These are phyloP conservation scores for Scelioninae gen. 2 DNA, from an alignment of 2,888 invertebrate genomes.

Conservation along the genomic window DNA sequence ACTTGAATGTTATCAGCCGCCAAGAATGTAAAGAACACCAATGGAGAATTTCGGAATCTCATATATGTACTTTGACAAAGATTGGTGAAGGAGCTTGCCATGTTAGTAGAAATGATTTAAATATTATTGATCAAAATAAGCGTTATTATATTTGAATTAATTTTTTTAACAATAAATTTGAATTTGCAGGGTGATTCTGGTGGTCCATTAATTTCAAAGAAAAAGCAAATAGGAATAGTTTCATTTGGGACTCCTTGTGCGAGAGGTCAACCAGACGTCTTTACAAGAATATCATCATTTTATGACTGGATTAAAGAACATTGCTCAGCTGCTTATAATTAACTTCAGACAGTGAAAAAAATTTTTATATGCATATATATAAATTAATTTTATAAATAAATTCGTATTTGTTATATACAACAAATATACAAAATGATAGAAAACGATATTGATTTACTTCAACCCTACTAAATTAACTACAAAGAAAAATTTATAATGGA, in stretches of 20 bases:
- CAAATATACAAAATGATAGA: too few species aligned
- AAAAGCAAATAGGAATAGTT: constrained; percentile 65
- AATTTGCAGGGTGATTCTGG: constrained; percentile 59
- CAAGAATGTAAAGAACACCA: constrained; percentile 56
- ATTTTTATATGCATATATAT: not conserved
- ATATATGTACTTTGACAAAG: constrained; percentile 69
- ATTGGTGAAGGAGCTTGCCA: constrained; percentile 70
- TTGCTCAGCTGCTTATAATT: constrained; percentile 22
- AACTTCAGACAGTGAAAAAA: not conserved
- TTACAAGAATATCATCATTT: constrained; percentile 49
- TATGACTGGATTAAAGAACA: constrained; percentile 47
- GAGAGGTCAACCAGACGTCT: constrained; percentile 52
- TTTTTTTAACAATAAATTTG: too few species aligned
- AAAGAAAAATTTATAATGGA: too few species aligned
- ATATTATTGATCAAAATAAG: too few species aligned
- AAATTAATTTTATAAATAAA: not conserved
- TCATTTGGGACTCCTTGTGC: constrained; percentile 62
- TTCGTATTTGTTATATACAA: not conserved
- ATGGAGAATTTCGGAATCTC: constrained; percentile 54
- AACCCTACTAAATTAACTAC: too few species aligned
- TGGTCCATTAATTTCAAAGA: constrained; percentile 63
- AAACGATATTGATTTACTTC: too few species aligned
- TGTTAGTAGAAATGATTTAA: constrained; percentile 67
- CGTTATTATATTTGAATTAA: too few species aligned
- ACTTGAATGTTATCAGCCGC: constrained; percentile 55